These are phyloP conservation scores for Dromococcyx pavoninus DNA, from an alignment of 2,797 vertebrate species.

Conservation along the genomic window DNA sequence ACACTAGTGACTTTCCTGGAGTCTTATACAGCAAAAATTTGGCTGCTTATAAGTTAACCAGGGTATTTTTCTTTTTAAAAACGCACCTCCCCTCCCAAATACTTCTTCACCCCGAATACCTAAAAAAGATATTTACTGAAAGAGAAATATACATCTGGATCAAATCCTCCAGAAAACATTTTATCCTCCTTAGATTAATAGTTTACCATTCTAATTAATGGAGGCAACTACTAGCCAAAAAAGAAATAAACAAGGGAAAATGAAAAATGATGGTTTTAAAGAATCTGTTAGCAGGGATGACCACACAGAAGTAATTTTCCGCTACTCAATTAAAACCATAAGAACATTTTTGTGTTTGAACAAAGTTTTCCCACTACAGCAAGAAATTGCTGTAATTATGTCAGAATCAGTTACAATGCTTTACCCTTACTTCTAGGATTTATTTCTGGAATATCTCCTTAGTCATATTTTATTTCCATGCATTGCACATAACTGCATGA, in stretches of 20 bases:
- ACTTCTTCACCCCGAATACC: background rate
- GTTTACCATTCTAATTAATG: constrained; percentile 21
- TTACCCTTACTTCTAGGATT: background rate
- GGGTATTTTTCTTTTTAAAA: background rate
- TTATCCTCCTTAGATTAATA: constrained; percentile 2
- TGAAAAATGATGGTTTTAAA: constrained; percentile 45
- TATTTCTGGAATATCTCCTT: background rate
- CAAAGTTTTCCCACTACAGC: background rate
- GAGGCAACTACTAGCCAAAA: constrained; percentile 38
- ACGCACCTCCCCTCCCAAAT: background rate
- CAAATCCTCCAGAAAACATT: constrained; percentile 43
- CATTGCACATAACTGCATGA: background rate
- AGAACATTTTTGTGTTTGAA: constrained; percentile 11
- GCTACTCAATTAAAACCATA: constrained; percentile 52
- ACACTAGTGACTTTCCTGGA: constrained; percentile 13
- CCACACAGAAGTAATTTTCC: constrained; percentile 35
- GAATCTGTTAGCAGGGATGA: constrained; percentile 19
- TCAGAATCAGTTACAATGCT: background rate
- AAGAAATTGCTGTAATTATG: constrained; percentile 9
- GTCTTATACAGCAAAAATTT: constrained; percentile 9
- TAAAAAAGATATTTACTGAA: constrained; percentile 18
- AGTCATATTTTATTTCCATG: background rate
- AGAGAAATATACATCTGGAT: constrained; percentile 27
- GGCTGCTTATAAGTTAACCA: background rate
- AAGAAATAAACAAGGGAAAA: constrained; percentile 37